Evolutionary conservation across 2,888 invertebrate genomes (phyloP).

Genomic region (Nesidiocoris tenuis): DNA sequence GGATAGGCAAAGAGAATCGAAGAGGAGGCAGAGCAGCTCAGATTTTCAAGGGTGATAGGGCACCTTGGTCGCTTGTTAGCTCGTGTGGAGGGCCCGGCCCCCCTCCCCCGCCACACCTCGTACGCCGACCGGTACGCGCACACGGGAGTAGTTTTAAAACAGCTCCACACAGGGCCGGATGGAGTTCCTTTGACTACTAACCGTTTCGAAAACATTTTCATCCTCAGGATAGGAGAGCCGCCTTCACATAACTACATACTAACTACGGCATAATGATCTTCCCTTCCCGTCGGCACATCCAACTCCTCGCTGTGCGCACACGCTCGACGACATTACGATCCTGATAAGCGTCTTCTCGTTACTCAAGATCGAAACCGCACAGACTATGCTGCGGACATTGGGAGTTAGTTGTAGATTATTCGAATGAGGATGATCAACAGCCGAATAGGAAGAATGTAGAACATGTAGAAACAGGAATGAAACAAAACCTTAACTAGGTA

Average conservation of each 20-base stretch:
- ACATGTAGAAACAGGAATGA: too few relatives aligned
- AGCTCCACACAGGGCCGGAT: conserved; percentile 35
- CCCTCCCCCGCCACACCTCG: conserved; percentile 27
- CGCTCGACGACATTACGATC: conserved; percentile 20
- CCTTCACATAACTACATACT: conserved; percentile 43
- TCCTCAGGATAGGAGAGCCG: not conserved
- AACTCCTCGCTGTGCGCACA: conserved; percentile 4
- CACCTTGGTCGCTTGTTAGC: conserved; percentile 33
- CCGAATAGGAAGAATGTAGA: too few relatives aligned
- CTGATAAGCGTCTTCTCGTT: conserved; percentile 26
- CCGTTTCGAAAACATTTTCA: conserved; percentile 40
- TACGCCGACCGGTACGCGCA: conserved; percentile 12
- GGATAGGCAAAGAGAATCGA: not conserved
- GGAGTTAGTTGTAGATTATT: too few relatives aligned
- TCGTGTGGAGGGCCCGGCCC: conserved; percentile 20
- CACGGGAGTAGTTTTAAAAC: conserved; percentile 39
- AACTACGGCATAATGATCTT: conserved; percentile 42
- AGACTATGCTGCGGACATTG: too few relatives aligned
- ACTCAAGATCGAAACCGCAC: not conserved
- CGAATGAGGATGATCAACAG: too few relatives aligned
- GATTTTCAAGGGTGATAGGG: conserved; percentile 34
- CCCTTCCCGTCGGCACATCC: conserved; percentile 11
- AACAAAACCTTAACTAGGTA: too few relatives aligned
- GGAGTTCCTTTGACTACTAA: conserved; percentile 38
- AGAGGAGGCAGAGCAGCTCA: not conserved